phyloP scores from a whole-genome alignment of 2,113 vertebrate genomes.

The Chloroceryle aenea region DNA sequence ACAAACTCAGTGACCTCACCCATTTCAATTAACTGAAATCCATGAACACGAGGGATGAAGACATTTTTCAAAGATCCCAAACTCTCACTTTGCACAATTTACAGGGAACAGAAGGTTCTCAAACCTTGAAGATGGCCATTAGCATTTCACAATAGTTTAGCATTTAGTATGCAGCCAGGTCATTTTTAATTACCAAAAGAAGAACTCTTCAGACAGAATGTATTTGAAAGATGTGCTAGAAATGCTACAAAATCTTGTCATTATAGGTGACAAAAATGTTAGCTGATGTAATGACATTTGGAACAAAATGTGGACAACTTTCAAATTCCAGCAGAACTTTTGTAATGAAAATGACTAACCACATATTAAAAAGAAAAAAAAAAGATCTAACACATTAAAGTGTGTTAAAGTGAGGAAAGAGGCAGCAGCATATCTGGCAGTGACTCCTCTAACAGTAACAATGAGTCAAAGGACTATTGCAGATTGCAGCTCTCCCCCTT shows the following conservation, averaged over 20 bases:
- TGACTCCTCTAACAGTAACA: not conserved
- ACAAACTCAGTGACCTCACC: not conserved
- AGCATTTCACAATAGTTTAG: conserved; percentile 24
- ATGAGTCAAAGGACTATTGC: not conserved
- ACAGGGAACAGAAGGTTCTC: conserved; percentile 15
- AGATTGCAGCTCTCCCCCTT: not conserved
- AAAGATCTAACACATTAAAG: not conserved
- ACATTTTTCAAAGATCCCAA: not conserved
- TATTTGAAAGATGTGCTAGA: conserved; percentile 22
- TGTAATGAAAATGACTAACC: conserved; percentile 55
- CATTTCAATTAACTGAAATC: not conserved
- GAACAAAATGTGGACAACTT: conserved; percentile 53
- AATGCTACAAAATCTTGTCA: conserved; percentile 47
- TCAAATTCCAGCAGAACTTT: conserved; percentile 56
- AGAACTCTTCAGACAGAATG: conserved; percentile 28
- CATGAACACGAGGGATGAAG: not conserved
- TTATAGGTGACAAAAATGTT: conserved; percentile 51
- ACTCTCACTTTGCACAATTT: not conserved
- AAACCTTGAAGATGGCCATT: not conserved
- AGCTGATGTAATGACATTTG: conserved; percentile 59
- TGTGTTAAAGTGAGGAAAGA: not conserved
- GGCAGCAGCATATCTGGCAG: not conserved
- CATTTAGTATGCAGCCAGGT: not conserved
- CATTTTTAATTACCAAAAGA: conserved; percentile 29
- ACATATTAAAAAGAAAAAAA: not conserved